Evolutionary conservation across 2,888 invertebrate genomes (phyloP).

Genomic region (Harpalus rufipes): DNA sequence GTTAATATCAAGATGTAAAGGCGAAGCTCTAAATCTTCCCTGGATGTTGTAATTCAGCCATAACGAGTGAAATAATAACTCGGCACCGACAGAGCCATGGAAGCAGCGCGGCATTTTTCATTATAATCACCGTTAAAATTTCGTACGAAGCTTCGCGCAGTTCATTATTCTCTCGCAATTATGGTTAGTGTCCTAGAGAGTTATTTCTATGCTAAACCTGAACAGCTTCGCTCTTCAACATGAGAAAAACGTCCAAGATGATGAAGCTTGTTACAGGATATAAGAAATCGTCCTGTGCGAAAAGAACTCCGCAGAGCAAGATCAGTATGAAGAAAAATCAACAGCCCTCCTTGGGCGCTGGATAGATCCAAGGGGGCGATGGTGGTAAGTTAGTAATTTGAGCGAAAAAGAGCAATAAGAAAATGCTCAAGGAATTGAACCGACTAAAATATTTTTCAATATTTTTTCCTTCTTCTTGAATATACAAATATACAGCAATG

Average conservation of each 20-base stretch:
- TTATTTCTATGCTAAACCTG: conserved; percentile 40
- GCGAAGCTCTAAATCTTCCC: conserved; percentile 1
- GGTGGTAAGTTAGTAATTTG: no score
- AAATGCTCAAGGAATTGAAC: no score
- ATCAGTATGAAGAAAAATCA: not conserved
- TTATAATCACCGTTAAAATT: conserved; percentile 48
- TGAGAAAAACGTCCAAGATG: conserved; percentile 6
- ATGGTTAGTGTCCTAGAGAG: conserved; percentile 44
- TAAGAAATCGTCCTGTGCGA: not conserved
- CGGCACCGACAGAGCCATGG: conserved; percentile 4
- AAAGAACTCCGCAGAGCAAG: not conserved
- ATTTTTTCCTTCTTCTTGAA: no score
- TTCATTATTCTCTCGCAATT: conserved; percentile 46
- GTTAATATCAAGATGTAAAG: conserved; percentile 3
- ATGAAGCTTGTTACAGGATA: conserved; percentile 9
- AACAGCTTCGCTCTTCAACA: conserved; percentile 7
- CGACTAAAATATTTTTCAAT: no score
- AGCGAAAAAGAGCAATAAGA: no score
- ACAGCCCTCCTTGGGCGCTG: no score
- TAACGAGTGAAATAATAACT: conserved; percentile 46
- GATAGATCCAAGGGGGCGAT: no score
- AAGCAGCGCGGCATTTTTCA: conserved; percentile 16
- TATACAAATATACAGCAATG: no score
- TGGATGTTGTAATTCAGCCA: conserved; percentile 11
- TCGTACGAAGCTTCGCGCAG: conserved; percentile 23